Conservation (phyloP, 2,797 vertebrate genomes). For the Huso huso region DNA sequence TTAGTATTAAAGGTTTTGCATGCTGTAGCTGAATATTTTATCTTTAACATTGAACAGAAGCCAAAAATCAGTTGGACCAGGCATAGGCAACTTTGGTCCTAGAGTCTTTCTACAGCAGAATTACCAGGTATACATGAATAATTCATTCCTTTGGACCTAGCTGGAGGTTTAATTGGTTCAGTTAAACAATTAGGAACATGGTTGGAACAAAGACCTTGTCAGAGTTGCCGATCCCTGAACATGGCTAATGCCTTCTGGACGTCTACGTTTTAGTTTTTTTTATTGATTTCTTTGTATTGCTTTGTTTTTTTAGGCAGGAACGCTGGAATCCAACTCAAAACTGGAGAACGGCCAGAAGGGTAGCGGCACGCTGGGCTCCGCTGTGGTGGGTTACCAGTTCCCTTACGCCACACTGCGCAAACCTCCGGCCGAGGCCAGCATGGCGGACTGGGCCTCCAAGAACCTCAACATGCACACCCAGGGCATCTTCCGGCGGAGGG, state of each 20-base stretch:
- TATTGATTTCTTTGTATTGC: neutral
- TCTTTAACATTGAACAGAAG: no score
- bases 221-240: neutral
- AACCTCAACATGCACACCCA: conserved; percentile 70
- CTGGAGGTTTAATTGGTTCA: no score
- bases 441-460: conserved; percentile 68
- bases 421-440: conserved; percentile 57
- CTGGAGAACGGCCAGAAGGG: conserved; percentile 33
- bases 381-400: conserved; percentile 42
- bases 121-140: no score
- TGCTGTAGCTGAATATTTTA: no score
- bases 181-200: no score
- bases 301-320: conserved; percentile 39
- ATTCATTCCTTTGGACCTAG: no score
- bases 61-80: no score
- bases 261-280: neutral
- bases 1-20: no score
- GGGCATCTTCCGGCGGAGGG: conserved; percentile 62
- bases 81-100: no score
- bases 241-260: neutral
- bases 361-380: conserved; percentile 14
- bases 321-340: conserved; percentile 43
- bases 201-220: no score
- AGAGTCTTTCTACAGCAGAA: no score
- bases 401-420: conserved; percentile 55